Percentiles rank a stretch among this genome's conserved stretches.
These are phyloP conservation scores for Sialis lutaria DNA, from an alignment of 2,888 invertebrate genomes.

Conservation along the genomic window DNA sequence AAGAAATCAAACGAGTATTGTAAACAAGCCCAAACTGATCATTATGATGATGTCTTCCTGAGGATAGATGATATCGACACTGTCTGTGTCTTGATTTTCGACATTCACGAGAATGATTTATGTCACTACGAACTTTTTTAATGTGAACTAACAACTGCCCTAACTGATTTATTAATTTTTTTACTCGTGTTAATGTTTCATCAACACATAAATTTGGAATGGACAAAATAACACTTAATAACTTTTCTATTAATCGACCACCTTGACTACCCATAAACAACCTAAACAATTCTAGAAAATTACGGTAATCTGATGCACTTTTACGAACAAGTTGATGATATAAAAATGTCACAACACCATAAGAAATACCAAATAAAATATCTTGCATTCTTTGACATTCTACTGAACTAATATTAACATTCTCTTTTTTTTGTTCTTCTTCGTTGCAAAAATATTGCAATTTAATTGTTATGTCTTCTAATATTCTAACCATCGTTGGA, in stretches of 20 bases:
- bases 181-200: constrained; percentile 26
- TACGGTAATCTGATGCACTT: constrained; percentile 30
- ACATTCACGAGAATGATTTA: constrained; percentile 35
- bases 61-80: constrained; percentile 27
- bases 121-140: constrained; percentile 37
- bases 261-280: constrained; percentile 39
- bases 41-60: constrained; percentile 38
- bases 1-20: constrained; percentile 20
- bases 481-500: constrained; percentile 38
- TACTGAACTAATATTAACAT: constrained; percentile 10
- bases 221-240: constrained; percentile 34
- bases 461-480: constrained; percentile 36
- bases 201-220: constrained; percentile 26
- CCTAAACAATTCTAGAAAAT: constrained; percentile 40
- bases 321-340: constrained; percentile 39
- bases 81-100: constrained; percentile 31
- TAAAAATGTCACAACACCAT: constrained; percentile 38
- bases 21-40: constrained; percentile 33
- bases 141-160: constrained; percentile 35
- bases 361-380: constrained; percentile 39
- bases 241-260: constrained; percentile 35
- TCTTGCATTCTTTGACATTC: constrained; percentile 35
- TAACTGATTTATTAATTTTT: constrained; percentile 35
- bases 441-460: constrained; percentile 7
- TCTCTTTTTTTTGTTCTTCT: constrained; percentile 1